Conservation (phyloP, 2,797 vertebrate genomes). For the Sciurus carolinensis region DNA sequence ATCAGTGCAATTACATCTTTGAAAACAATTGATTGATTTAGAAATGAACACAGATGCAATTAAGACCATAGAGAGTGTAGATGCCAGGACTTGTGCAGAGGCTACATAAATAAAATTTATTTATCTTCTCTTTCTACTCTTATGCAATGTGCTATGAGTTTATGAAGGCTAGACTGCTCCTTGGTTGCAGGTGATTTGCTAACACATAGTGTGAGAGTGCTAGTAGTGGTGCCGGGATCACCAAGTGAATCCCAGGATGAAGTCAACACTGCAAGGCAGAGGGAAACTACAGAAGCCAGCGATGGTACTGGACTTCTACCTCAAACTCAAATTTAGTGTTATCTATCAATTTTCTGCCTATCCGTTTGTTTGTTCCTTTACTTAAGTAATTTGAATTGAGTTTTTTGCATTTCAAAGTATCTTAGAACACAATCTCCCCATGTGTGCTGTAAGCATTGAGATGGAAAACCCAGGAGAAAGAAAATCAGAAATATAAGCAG, state of each 20-base stretch:
- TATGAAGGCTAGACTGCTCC: neutral
- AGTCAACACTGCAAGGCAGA: neutral
- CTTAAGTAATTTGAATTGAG: neutral
- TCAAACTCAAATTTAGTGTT: neutral
- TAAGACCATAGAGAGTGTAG: neutral
- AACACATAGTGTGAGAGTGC: neutral
- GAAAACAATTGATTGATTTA: neutral
- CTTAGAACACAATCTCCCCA: neutral
- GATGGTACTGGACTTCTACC: neutral
- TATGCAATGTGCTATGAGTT: neutral
- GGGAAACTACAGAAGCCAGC: neutral
- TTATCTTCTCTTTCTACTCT: neutral
- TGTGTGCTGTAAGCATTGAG: neutral
- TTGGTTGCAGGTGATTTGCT: neutral
- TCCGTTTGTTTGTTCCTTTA: neutral
- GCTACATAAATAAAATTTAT: neutral
- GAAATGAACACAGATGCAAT: neutral
- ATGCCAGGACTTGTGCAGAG: neutral
- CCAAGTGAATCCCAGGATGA: neutral
- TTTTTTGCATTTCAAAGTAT: neutral
- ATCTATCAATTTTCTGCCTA: neutral
- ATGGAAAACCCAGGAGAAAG: neutral
- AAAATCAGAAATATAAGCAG: slow-evolving; percentile 9
- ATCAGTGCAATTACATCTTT: neutral
- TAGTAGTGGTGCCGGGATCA: neutral